These are phyloP conservation scores for Sterna hirundo DNA, from an alignment of 2,113 vertebrate species.

Conservation along the genomic window DNA sequence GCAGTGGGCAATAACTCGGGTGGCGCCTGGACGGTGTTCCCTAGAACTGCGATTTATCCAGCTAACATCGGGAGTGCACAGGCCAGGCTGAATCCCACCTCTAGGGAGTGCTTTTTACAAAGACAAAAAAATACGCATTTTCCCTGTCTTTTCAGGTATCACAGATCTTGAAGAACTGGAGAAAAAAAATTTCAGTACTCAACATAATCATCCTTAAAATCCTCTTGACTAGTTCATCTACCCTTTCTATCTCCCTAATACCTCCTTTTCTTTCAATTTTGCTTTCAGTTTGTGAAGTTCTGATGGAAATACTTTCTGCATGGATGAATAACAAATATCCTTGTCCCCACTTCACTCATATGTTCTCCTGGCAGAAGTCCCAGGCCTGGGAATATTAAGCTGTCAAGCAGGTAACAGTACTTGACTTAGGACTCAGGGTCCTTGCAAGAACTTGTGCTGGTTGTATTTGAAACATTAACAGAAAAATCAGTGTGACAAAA, in stretches of 20 bases:
- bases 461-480: conserved; percentile 19
- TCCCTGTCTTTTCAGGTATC: background rate
- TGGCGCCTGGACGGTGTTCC: background rate
- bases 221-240: background rate
- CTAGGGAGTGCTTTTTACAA: background rate
- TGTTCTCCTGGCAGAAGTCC: conserved; percentile 52
- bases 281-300: conserved; percentile 21
- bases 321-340: conserved; percentile 21
- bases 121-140: background rate
- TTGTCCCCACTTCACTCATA: conserved; percentile 9
- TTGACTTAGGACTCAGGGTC: background rate
- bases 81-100: background rate
- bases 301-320: conserved; percentile 25
- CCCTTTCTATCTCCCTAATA: background rate
- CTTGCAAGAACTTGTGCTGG: conserved; percentile 33
- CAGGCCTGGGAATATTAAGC: conserved; percentile 27
- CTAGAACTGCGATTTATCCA: background rate
- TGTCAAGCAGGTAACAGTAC: background rate
- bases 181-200: background rate
- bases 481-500: background rate
- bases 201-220: background rate
- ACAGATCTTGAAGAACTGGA: background rate
- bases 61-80: background rate
- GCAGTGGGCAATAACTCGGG: background rate
- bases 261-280: conserved; percentile 11